Evolutionary conservation across 2,888 invertebrate genomes (phyloP), one percentile per base, ranked within the genome.

Genomic region (Hirudinaria manillensis): DNA sequence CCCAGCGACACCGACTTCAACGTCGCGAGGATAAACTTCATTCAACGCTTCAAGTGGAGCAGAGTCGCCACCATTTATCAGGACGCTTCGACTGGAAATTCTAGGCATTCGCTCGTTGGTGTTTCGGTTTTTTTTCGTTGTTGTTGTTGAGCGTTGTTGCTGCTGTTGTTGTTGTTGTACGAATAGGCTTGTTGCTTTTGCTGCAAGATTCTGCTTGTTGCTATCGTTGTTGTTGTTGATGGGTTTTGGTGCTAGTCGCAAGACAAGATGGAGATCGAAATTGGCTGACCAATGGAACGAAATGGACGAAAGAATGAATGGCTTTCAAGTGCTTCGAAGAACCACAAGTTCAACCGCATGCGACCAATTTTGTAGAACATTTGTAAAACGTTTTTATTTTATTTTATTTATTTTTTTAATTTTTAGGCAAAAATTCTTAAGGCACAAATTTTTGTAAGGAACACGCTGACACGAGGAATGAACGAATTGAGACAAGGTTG

Each of bases 1-100:
- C 97, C 97, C 0, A 94, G 94, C 74, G 96, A 97, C 86, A 94
- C 93, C 83, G 95, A 95, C 72, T 95, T 95, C 87, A 97, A 97
- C 86, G 90, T 92, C 29, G 96, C 97, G 0, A 89, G 96, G 38
- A 89, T 97, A 75, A 90, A 93, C 6, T 88, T 99, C 51, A 88
- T 99, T 79, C 89, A 90, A 83, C 90, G 91, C 81, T 99, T 94
- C 88, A 96, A 97, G 87, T 99, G 99, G 99, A 96, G 94, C 0
- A 88, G 93, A 77, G 95, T 99, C 53, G 98, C 96, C 1, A 98
- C 97, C 1, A 90, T 99, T 78, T 98, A 95, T 85, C 83, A 84
- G 77, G 82, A 82, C 66, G 83, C 83, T 3, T 81, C 82, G 4
- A 79, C 80, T 36, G 83, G 82, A 21, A 80, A 81, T 29, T 78